These are phyloP conservation scores for Thymelicus lineola DNA, from an alignment of 2,888 invertebrate species.

Conservation along the genomic window DNA sequence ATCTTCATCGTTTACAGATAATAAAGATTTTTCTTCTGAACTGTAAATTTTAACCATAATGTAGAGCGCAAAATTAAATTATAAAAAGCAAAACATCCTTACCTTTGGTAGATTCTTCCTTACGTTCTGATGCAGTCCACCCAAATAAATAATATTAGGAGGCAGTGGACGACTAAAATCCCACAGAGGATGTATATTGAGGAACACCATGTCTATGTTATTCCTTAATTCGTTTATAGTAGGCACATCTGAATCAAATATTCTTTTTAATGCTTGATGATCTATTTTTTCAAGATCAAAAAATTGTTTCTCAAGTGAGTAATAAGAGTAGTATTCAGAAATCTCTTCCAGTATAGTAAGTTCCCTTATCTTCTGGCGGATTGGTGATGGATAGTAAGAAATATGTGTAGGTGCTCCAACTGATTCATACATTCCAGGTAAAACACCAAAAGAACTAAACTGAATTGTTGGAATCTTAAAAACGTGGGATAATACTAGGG, in stretches of 20 bases:
- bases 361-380: slow-evolving; percentile 2
- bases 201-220: slow-evolving; percentile 55
- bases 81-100: slow-evolving; percentile 6
- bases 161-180: slow-evolving; percentile 54
- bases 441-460: slow-evolving; percentile 42
- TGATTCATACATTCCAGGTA: slow-evolving; percentile 31
- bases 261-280: slow-evolving; percentile 43
- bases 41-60: no score
- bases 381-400: slow-evolving; percentile 46
- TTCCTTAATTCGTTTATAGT: slow-evolving; percentile 42
- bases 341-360: background rate
- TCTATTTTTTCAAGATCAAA: slow-evolving; percentile 38
- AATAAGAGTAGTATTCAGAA: background rate
- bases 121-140: slow-evolving; percentile 55
- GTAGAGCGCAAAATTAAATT: no score
- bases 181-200: slow-evolving; percentile 58
- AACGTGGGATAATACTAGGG: slow-evolving; percentile 42
- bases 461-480: slow-evolving; percentile 46
- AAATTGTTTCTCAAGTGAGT: slow-evolving; percentile 17
- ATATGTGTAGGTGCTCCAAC: slow-evolving; percentile 50
- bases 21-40: no score
- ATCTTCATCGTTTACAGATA: no score
- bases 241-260: slow-evolving; percentile 46
- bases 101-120: slow-evolving; percentile 51
- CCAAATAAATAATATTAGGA: slow-evolving; percentile 55